Percentiles rank a stretch among this genome's conserved stretches.
Conservation (phyloP, 2,113 vertebrate genomes). For the Leptodactylus fuscus region DNA sequence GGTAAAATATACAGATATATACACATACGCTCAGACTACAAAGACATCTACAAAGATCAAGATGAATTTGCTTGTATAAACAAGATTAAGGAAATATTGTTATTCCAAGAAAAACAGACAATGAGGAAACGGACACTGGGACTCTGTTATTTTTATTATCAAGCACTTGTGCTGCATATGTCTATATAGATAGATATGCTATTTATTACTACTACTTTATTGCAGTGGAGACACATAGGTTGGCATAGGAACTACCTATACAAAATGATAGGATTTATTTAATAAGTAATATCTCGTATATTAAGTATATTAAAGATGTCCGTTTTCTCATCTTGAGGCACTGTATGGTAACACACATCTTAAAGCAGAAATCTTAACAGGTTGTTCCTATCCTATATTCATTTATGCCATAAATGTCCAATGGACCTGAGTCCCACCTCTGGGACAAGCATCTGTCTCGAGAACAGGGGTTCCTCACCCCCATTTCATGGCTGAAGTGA, state of each 20-base stretch:
- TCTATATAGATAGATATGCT: neutral
- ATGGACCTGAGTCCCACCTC: too few relatives aligned
- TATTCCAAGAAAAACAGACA: conserved; percentile 43
- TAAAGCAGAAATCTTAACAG: too few relatives aligned
- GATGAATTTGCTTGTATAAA: conserved; percentile 57
- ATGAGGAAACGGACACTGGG: conserved; percentile 15
- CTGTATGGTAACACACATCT: neutral
- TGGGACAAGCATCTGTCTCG: too few relatives aligned
- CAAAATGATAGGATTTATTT: too few relatives aligned
- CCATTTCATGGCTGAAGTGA: too few relatives aligned
- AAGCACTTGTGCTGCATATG: neutral
- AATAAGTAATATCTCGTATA: too few relatives aligned
- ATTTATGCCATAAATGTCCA: too few relatives aligned
- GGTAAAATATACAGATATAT: conserved; percentile 23
- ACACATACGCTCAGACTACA: conserved; percentile 6
- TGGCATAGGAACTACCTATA: too few relatives aligned
- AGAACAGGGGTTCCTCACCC: too few relatives aligned
- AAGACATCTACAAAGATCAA: conserved; percentile 33
- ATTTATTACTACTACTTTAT: too few relatives aligned
- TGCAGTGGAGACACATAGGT: too few relatives aligned
- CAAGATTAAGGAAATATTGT: conserved; percentile 38
- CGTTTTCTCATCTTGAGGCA: neutral
- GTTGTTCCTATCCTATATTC: too few relatives aligned
- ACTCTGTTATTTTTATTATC: neutral
- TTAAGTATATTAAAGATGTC: neutral